Conservation (phyloP, 2,113 vertebrate genomes). For the Dipodomys stephensi region DNA sequence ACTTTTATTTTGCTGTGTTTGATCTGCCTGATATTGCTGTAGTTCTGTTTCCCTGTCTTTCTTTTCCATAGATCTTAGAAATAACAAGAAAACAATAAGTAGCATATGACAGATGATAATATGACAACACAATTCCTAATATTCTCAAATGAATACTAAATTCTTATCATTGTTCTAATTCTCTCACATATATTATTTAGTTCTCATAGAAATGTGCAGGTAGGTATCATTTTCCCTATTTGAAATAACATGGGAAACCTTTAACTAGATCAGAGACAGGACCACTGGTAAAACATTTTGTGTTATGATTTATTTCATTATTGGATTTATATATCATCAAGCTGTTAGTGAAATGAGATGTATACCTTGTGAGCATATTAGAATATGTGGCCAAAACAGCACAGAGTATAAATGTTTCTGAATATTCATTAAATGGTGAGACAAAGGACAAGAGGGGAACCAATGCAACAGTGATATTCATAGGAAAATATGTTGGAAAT, state of each 20-base stretch:
- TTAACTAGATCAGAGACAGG: neutral
- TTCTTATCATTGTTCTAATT: neutral
- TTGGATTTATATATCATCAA: neutral
- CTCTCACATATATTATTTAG: neutral
- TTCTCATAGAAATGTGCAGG: neutral
- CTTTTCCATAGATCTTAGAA: neutral
- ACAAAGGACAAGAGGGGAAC: no score
- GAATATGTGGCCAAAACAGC: neutral
- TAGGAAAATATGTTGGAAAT: no score
- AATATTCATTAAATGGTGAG: neutral
- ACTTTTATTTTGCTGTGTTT: neutral
- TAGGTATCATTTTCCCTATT: constrained; percentile 9
- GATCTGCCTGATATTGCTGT: neutral
- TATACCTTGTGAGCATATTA: neutral
- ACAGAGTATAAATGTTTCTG: constrained; percentile 34
- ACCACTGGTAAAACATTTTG: neutral
- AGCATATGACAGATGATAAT: neutral
- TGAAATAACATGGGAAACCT: neutral
- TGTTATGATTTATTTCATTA: neutral
- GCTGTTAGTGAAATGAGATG: neutral
- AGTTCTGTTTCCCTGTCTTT: neutral
- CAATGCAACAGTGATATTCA: no score
- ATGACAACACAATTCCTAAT: neutral
- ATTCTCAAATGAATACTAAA: neutral
- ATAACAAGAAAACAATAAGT: neutral